These are phyloP conservation scores for Synanthedon tipuliformis DNA, from an alignment of 2,888 invertebrate species.

Conservation along the genomic window DNA sequence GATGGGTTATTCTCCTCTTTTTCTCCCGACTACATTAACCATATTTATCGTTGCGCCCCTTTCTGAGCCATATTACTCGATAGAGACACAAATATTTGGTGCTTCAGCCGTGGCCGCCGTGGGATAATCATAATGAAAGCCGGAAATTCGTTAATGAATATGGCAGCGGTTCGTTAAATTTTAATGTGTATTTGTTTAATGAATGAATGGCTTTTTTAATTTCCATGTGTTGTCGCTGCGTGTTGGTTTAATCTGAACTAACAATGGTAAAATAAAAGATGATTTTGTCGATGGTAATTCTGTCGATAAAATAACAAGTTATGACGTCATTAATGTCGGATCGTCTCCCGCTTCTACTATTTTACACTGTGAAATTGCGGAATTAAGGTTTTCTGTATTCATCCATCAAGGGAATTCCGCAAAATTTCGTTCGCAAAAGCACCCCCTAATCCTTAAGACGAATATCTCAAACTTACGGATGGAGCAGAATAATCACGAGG, in stretches of 20 bases:
- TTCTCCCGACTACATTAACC: neutral
- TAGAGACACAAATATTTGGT: conserved; percentile 24
- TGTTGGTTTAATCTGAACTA: conserved; percentile 2
- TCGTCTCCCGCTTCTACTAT: conserved; percentile 38
- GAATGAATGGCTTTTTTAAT: conserved; percentile 61
- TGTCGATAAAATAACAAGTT: neutral
- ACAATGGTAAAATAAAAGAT: neutral
- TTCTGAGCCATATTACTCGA: conserved; percentile 11
- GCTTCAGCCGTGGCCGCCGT: conserved; percentile 25
- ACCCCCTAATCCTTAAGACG: conserved; percentile 63
- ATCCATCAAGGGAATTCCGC: conserved; percentile 58
- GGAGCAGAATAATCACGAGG: conserved; percentile 55
- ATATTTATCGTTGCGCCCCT: conserved; percentile 10
- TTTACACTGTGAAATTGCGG: conserved; percentile 49
- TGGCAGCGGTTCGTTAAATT: conserved; percentile 64
- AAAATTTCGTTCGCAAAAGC: conserved; percentile 55
- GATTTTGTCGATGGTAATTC: neutral
- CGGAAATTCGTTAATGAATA: conserved; percentile 66
- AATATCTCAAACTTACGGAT: conserved; percentile 63
- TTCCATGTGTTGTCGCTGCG: conserved; percentile 45
- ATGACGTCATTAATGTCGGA: conserved; percentile 14
- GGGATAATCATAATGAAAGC: conserved; percentile 49
- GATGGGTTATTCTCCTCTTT: conserved; percentile 18
- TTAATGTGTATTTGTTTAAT: conserved; percentile 62
- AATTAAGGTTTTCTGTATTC: conserved; percentile 58